Evolutionary conservation across 1,140 invertebrate species (phyloP).

Genomic region (Platyscapa corneri): DNA sequence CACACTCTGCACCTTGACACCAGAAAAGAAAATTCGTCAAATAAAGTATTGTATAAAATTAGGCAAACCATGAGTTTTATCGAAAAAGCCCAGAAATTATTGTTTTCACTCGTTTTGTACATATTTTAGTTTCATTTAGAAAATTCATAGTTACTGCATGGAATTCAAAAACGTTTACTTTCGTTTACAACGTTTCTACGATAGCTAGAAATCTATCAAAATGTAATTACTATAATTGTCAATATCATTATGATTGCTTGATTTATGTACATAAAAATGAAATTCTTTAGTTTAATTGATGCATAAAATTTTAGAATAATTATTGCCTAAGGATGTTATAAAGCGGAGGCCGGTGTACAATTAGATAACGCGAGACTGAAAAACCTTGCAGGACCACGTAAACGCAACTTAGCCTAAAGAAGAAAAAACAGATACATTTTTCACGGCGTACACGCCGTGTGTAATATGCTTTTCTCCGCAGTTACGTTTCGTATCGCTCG

Average conservation of each 20-base stretch:
- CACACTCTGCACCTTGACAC: slow-evolving; percentile 8
- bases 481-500: slow-evolving; percentile 15
- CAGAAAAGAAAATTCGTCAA: slow-evolving; percentile 23
- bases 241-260: slow-evolving; percentile 55
- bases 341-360: slow-evolving; percentile 60
- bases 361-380: slow-evolving; percentile 59
- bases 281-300: slow-evolving; percentile 60
- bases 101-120: slow-evolving; percentile 46
- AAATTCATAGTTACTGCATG: slow-evolving; percentile 48
- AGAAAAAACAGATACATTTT: slow-evolving; percentile 40
- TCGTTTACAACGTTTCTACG: no score
- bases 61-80: slow-evolving; percentile 28
- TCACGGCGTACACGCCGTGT: slow-evolving; percentile 14
- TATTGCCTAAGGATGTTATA: slow-evolving; percentile 53
- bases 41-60: slow-evolving; percentile 42
- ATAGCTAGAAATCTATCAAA: slow-evolving; percentile 54
- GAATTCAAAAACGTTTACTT: slow-evolving; percentile 55
- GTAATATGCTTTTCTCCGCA: slow-evolving; percentile 20
- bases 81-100: slow-evolving; percentile 24
- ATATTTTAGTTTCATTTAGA: slow-evolving; percentile 45
- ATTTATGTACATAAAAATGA: slow-evolving; percentile 62
- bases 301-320: slow-evolving; percentile 56
- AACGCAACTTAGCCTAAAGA: slow-evolving; percentile 42
- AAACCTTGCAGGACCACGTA: slow-evolving; percentile 56
- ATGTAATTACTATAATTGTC: slow-evolving; percentile 56